Evolutionary conservation across 2,888 invertebrate genomes (phyloP), one percentile per base, ranked within the genome.

Genomic region (Archips crataeganus): DNA sequence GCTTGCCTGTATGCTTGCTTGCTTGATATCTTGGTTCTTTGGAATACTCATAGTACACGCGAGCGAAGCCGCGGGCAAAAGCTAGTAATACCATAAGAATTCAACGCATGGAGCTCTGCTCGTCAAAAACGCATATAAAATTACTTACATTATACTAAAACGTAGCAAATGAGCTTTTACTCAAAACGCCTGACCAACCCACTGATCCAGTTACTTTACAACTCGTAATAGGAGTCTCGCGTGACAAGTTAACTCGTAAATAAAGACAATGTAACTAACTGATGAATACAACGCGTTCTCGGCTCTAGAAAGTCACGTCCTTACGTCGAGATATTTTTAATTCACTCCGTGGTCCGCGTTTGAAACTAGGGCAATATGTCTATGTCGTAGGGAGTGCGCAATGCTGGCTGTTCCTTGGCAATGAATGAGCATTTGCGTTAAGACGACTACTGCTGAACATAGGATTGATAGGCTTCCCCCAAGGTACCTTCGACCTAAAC

Each of bases 361-460:
- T 2, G 68, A 42, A 73, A 73, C 39, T 73, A 51, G 73, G 73
- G 68, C 73, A 69, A 68, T 72, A 39, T 73, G 68, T 73, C 73
- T 73, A 73, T 73, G 73, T 73, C 73, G 67, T 36, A 42, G 67
- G 45, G 63, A 68, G 32, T 11, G 32, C 57, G 57, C 57, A 32
- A 32, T 57, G 57, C 32, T 32, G 57, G 9, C 32, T 57, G 2
- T 1, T 49, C 49, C 49, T 49, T 49, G 49, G 49, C 49, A 49
- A 49, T 49, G 49, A 49, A 49, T n/a, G 13, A 11, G 11, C 11
- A 11, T 45, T 45, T 45, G 2, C 3, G 45, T 45, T 45, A 45
- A 45, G 45, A 11, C 10, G 11, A 11, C 3, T 11, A 11, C 10
- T 45, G 45, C 11, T 39, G 39, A 23, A 23, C 23, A 23, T 23